Conservation (phyloP, 2,113 vertebrate genomes). For the Lamprologus lemairii region DNA sequence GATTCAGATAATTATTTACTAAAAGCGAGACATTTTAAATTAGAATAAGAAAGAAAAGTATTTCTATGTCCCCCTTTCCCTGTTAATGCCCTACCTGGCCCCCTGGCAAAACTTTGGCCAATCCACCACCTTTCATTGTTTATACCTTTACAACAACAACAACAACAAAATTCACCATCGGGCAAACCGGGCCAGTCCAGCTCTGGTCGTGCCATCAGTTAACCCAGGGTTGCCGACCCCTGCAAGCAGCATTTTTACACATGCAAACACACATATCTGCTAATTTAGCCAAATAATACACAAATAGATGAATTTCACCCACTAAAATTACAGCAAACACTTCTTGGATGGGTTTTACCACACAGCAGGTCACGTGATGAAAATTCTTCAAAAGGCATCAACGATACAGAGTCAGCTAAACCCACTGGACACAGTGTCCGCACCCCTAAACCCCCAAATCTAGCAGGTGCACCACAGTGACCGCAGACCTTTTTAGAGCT, state of each 20-base stretch:
- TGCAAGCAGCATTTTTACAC: background rate
- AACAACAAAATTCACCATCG: background rate
- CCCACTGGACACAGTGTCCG: background rate
- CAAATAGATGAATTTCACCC: fast-evolving
- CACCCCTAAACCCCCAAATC: background rate
- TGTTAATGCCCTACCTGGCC: background rate
- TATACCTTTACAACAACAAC: background rate
- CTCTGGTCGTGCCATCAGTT: background rate
- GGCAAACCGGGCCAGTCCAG: background rate
- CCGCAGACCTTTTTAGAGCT: background rate
- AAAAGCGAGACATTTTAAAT: background rate
- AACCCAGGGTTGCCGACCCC: background rate
- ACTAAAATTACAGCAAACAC: background rate
- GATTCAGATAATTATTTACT: too few species aligned
- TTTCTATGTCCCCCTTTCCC: fast-evolving
- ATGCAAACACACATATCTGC: background rate
- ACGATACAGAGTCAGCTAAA: background rate
- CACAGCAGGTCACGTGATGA: background rate
- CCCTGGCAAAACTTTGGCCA: background rate
- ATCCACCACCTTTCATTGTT: background rate
- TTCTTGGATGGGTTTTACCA: background rate
- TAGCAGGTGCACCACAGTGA: background rate
- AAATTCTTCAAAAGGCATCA: background rate
- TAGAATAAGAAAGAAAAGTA: background rate
- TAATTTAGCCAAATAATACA: fast-evolving